Evolutionary conservation across 2,888 invertebrate species (phyloP), one percentile per base, ranked within the genome.

Genomic region (Cantharis rustica): DNA sequence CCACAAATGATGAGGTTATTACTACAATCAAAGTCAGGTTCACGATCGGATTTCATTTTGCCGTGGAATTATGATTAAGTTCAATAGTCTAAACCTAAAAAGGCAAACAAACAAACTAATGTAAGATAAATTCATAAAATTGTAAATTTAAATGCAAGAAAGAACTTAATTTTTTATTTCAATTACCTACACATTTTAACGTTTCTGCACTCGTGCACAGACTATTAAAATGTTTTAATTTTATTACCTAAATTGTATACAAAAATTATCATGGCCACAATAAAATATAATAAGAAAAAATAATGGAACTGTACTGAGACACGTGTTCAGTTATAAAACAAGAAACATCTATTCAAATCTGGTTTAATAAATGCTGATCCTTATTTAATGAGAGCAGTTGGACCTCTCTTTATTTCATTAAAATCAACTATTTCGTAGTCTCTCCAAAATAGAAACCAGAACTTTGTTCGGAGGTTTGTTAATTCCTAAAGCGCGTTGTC

Each of bases 401-500:
- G 70, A 77, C 68, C 47, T 71, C 74, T 75, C 71, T 69, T 13
- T 10, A 17, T 16, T 15, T 64, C 31, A 15, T 64, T 31, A 17
- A 31, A 11, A 26, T 23, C 17, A 69, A 77, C 73, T 72, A 72
- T 71, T 73, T 20, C 13, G 17, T 71, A 69, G 74, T 75, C 17
- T 47, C 47, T 16, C 17, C 15, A 23, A 73, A 69, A 79, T 76
- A 16, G 26, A 66, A 71, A 70, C 47, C 23, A 20, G 75, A 78
- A 71, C 72, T 75, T 70, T 75, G 72, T 75, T 75, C 77, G 77
- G 79, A 79, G 79, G 84, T 85, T 86, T 86, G 86, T 87, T 86
- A 87, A 86, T 86, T 86, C 86, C 83, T 86, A 83, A 85, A 85
- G 85, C 86, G 86, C 85, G 84, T 84, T 84, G 83, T 83, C 83